Evolutionary conservation across 2,113 vertebrate genomes (phyloP), one percentile per base, ranked within the genome.

Genomic region (Promerops cafer): DNA sequence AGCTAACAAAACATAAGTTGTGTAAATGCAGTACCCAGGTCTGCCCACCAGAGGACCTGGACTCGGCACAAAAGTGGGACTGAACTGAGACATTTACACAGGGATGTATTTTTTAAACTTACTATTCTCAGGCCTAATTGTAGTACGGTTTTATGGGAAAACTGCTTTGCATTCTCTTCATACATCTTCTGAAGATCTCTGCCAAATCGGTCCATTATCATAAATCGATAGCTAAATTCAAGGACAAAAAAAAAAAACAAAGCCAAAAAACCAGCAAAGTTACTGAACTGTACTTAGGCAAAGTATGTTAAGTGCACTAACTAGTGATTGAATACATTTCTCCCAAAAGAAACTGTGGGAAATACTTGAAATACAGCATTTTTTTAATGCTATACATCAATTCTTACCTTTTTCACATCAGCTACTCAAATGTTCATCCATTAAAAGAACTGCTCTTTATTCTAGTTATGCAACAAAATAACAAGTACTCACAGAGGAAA

Each of bases 201-300:
- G 90, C 99, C 99, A 83, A 99, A 99, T 89, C 99, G 96, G 95
- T 99, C 99, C 96, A 99, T 99, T 68, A 99, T 98, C 99, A 99
- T 99, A 98, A 99, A 99, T 80, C 99, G 98, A 40, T 99, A 99
- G 92, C 99, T 99, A 89, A 94, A 97, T 90, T 22, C 65, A 80
- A 72, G 15, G 28, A 11, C 4, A 15, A 15, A 22, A 10, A 9
- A 50, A 44, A 56, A 64, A 70, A 50, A 11, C 13, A 6, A 52
- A 57, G 4, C 5, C 2, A 59, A 56, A 57, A 56, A 47, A 57
- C 5, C 26, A 68, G 47, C 6, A 83, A 89, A 52, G 47, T 80
- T 80, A 87, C 54, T 72, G 54, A 89, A 45, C 6, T 27, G 10
- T 23, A 57, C 20, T 65, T 50, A 27, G 28, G 7, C 7, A 54